Percentiles rank a stretch among this genome's conserved stretches.
Conservation (phyloP, 2,797 vertebrate species). For the Mormyrus proboscirostris region DNA sequence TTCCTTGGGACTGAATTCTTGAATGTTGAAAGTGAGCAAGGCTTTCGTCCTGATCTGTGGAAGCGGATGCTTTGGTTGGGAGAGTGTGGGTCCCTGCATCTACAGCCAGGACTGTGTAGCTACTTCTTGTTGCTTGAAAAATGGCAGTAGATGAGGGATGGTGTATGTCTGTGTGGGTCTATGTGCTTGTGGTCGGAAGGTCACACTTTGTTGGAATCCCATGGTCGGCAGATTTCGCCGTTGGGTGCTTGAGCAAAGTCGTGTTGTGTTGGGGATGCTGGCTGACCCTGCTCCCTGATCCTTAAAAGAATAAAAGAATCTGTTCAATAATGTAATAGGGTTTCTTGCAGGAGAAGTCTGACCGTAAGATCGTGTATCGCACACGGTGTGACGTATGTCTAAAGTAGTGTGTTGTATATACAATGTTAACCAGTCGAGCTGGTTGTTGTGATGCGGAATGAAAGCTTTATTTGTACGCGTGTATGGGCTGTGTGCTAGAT, state of each 20-base stretch:
- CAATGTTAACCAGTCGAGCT: neutral
- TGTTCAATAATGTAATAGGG: neutral
- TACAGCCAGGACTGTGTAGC: neutral
- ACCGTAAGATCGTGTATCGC: neutral
- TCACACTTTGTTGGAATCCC: neutral
- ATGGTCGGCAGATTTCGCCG: neutral
- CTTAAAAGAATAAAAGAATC: neutral
- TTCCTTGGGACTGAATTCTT: neutral
- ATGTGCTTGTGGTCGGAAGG: neutral
- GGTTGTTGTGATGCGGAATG: neutral
- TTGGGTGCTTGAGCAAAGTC: neutral
- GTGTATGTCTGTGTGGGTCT: neutral
- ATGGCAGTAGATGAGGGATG: neutral
- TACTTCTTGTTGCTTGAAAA: neutral
- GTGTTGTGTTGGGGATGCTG: neutral
- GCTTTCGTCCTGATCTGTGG: neutral
- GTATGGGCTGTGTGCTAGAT: neutral
- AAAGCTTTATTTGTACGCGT: neutral
- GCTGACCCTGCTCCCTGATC: neutral
- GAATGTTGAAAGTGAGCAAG: neutral
- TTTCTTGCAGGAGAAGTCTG: neutral
- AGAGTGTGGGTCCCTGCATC: neutral
- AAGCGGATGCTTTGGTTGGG: neutral
- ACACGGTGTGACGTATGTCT: neutral
- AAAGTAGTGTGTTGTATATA: neutral